Evolutionary conservation across 2,113 vertebrate species (phyloP), one percentile per base, ranked within the genome.

Genomic region (Gopherus flavomarginatus): DNA sequence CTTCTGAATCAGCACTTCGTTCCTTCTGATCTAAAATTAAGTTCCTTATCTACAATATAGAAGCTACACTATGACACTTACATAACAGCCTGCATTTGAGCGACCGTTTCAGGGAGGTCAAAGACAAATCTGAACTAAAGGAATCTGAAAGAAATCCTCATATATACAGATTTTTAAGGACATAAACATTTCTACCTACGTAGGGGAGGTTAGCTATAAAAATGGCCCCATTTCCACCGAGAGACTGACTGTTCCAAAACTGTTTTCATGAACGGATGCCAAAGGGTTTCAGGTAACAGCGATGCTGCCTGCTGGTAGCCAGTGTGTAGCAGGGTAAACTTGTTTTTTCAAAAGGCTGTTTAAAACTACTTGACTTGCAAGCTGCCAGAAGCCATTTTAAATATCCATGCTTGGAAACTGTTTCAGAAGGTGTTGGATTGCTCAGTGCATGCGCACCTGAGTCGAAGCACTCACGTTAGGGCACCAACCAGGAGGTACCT

Each of bases 21-120:
- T 93, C 75, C n/a, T 72, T 81, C 75, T 44, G 44, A 29, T 80
- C 94, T 96, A 96, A 96, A 96, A 96, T 96, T 93, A 96, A 89
- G 3, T 17, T 44, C 24, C 79, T 54, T 13, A 24, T 8, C 6
- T 44, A 11, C 80, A 62, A 27, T 38, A 80, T 35, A 84, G 47
- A n/a, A 75, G 31, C 29, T 24, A 42, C 8, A 22, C 42, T 78
- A 29, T 78, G 72, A 77, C 4, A 77, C 72, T 44, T 86, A 83
- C 9, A 27, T 38, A 27, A 53, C 35, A 4, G 0, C 4, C 5
- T 16, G 53, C 6, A 3, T 3, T 52, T 1, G 1, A 2, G n/a
- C 5, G 10, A 38, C 65, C 11, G 9, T 38, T 72, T 38, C n/a
- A 72, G 54, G 14, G 75, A 88, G 72, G 72, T 92, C 62, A 24